Conservation (phyloP, 2,113 vertebrate species). For the Heloderma charlesbogerti region DNA sequence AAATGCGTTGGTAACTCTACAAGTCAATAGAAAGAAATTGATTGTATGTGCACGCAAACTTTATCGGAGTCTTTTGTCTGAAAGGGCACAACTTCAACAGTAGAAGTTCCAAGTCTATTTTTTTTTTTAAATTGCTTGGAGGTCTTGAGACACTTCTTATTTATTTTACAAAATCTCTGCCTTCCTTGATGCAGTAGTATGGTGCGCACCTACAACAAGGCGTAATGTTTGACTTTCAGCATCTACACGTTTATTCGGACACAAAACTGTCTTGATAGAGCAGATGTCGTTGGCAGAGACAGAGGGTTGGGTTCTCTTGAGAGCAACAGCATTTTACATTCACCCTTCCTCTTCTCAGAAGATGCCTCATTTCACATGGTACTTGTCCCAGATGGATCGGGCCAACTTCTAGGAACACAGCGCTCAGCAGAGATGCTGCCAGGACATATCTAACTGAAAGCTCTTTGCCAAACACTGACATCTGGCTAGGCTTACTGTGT, state of each 20-base stretch:
- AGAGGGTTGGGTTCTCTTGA: neutral
- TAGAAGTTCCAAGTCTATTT: neutral
- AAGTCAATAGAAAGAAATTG: neutral
- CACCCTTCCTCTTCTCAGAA: neutral
- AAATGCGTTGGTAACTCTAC: neutral
- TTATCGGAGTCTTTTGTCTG: neutral
- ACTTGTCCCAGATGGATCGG: conserved; percentile 63
- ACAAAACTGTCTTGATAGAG: neutral
- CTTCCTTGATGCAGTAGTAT: neutral
- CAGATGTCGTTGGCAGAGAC: neutral
- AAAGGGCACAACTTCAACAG: neutral
- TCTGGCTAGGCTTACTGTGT: conserved; percentile 1
- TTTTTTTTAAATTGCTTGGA: neutral
- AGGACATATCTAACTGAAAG: conserved; percentile 56
- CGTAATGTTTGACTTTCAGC: neutral
- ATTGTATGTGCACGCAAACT: neutral
- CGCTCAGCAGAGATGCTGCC: conserved; percentile 58
- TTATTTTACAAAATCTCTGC: neutral
- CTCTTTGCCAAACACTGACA: conserved; percentile 48
- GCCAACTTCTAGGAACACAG: conserved; percentile 54
- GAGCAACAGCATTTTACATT: neutral
- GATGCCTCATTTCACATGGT: conserved; percentile 46
- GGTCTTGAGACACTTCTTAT: neutral
- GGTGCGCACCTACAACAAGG: neutral
- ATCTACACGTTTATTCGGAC: neutral